Evolutionary conservation across 2,888 invertebrate species (phyloP).

Genomic region (Chymomyza amoena): DNA sequence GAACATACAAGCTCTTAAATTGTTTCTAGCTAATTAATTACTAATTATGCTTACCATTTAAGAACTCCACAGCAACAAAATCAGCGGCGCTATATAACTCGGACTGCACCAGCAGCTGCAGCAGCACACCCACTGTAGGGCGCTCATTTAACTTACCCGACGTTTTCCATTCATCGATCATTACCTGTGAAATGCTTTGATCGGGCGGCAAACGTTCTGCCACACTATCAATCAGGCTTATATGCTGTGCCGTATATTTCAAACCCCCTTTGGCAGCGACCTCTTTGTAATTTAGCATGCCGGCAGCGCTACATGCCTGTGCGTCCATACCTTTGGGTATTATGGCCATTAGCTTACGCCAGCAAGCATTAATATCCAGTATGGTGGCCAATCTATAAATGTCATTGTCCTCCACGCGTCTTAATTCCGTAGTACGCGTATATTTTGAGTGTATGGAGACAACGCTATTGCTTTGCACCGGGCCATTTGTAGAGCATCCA

Average conservation of each 20-base stretch:
- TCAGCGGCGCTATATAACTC: slow-evolving; percentile 88
- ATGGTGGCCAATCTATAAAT: slow-evolving; percentile 82
- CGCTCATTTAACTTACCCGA: slow-evolving; percentile 83
- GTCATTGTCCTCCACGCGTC: slow-evolving; percentile 84
- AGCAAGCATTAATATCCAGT: slow-evolving; percentile 84
- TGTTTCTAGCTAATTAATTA: background rate
- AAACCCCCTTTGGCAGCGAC: slow-evolving; percentile 36
- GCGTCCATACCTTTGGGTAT: slow-evolving; percentile 82
- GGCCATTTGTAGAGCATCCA: slow-evolving; percentile 28
- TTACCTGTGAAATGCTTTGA: slow-evolving; percentile 84
- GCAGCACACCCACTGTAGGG: slow-evolving; percentile 84
- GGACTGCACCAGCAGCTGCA: slow-evolving; percentile 83
- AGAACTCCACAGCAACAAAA: slow-evolving; percentile 83
- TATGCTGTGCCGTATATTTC: slow-evolving; percentile 78
- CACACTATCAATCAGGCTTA: slow-evolving; percentile 83
- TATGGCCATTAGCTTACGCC: slow-evolving; percentile 87
- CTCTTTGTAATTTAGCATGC: slow-evolving; percentile 44
- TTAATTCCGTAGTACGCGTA: slow-evolving; percentile 82
- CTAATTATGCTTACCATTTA: slow-evolving; percentile 78
- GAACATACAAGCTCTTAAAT: slow-evolving; percentile 44
- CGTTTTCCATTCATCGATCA: slow-evolving; percentile 93
- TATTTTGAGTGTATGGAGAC: slow-evolving; percentile 60
- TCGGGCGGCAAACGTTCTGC: slow-evolving; percentile 78
- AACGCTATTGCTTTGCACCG: background rate
- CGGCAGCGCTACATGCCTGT: slow-evolving; percentile 44